Conservation (phyloP, 2,888 invertebrate species). For the Synanthedon andrenaeformis region DNA sequence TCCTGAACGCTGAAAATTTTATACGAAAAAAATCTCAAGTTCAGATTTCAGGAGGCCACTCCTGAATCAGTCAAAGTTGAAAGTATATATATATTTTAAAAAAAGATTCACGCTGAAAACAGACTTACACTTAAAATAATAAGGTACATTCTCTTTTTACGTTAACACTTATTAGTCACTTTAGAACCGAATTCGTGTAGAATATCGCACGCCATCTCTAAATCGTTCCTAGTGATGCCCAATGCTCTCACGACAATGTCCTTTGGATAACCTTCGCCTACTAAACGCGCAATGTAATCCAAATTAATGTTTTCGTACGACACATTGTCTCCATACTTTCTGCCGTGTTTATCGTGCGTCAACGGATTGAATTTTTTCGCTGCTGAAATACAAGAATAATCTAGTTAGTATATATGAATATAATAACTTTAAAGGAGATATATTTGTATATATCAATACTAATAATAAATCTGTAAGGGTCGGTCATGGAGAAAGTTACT, state of each 20-base stretch:
- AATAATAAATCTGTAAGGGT: no score
- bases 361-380: conserved; percentile 63
- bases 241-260: conserved; percentile 92
- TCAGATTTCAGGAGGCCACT: no score
- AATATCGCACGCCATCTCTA: conserved; percentile 96
- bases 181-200: conserved; percentile 87
- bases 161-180: conserved; percentile 34
- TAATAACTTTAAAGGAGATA: no score
- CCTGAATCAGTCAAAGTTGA: no score
- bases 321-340: conserved; percentile 65
- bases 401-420: not conserved
- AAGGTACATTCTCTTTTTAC: conserved; percentile 16
- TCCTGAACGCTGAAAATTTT: no score
- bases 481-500: no score
- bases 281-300: conserved; percentile 89
- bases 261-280: conserved; percentile 90
- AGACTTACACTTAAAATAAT: conserved; percentile 27
- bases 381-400: conserved; percentile 20
- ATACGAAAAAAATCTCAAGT: no score
- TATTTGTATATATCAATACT: no score
- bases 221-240: conserved; percentile 92
- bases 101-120: conserved; percentile 13
- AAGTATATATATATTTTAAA: no score
- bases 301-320: conserved; percentile 91
- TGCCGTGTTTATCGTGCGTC: conserved; percentile 61